Evolutionary conservation across 2,888 invertebrate genomes (phyloP), one percentile per base, ranked within the genome.

Genomic region (Amiota mariae): DNA sequence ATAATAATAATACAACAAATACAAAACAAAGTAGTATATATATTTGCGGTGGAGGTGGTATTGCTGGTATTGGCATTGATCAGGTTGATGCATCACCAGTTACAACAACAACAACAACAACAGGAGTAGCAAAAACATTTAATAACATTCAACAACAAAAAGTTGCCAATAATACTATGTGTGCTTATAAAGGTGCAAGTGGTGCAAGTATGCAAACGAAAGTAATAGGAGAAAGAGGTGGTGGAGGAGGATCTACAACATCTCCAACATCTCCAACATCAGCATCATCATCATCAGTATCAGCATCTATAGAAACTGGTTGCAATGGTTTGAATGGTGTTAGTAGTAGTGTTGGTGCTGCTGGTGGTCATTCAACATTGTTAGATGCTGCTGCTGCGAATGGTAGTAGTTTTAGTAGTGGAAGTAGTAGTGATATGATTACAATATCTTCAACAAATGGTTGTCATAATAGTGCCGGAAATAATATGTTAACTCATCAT

Each of bases 51-150:
- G 75, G 48, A 76, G 73, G 49, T 46, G 77, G 73, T 20, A 54
- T 75, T 59, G 81, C n/a, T n/a, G n/a, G n/a, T n/a, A n/a, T n/a
- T n/a, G n/a, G 73, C 46, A 54, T 75, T 59, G 81, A 81, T 79
- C 78, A 82, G 72, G 79, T 82, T 54, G 85, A 84, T 71, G 79
- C 82, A 66, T 46, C 73, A n/a, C 12, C 56, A 51, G 51, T 77
- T 73, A 15, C 12, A 66, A 46, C 72, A 15, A 56, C 56, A 13
- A 13, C 64, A 8, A 15, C 64, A 36, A 4, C 64, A 48, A 12
- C 61, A 11, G 36, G 8, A 48, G 66, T 48, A 12, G 67, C 54
- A 15, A 68, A 68, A 54, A 13, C n/a, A 49, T 68, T 54, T 68
- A 36, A 36, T 36, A n/a, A n/a, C n/a, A 36, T 36, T 36, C 36